Evolutionary conservation across 2,888 invertebrate genomes (phyloP), one percentile per base, ranked within the genome.

Genomic region (Automeris io): DNA sequence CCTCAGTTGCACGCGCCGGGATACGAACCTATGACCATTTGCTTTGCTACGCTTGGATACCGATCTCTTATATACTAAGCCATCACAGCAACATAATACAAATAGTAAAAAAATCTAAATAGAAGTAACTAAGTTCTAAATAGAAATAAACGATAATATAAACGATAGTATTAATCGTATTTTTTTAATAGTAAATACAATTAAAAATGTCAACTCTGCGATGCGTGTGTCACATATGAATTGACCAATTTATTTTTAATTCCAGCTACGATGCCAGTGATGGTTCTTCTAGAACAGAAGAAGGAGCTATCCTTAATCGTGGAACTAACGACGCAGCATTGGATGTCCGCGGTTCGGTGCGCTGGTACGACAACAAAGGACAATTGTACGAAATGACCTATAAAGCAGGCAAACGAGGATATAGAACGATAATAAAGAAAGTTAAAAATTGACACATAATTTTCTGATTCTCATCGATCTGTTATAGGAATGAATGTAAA

Each of bases 201-300:
- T 18, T 9, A 18, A 5, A 31, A 9, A 25, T 9, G 9, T 8
- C 2, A 18, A 5, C 11, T 12, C 21, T 36, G 5, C n/a, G n/a
- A n/a, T n/a, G n/a, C n/a, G n/a, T n/a, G n/a, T n/a, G n/a, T n/a
- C n/a, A n/a, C n/a, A n/a, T n/a, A n/a, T n/a, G n/a, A n/a, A n/a
- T n/a, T n/a, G n/a, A n/a, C n/a, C n/a, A n/a, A n/a, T n/a, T n/a
- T n/a, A n/a, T n/a, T n/a, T 34, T 34, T 4, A 2, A 33, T 73
- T 73, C 18, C 72, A 88, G 88, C 47, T 88, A 86, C 47, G 78
- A 88, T 47, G 69, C 80, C 7, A 87, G 79, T 37, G 89, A 90
- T 48, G 89, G 89, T 0, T 82, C 87, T 2, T 82, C 88, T 0
- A 70, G 89, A n/a, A 73, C 86, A 12, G 90, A 89, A 53, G 55